phyloP scores from a whole-genome alignment of 1,140 invertebrate genomes.

The Protaetia brevitarsis region DNA sequence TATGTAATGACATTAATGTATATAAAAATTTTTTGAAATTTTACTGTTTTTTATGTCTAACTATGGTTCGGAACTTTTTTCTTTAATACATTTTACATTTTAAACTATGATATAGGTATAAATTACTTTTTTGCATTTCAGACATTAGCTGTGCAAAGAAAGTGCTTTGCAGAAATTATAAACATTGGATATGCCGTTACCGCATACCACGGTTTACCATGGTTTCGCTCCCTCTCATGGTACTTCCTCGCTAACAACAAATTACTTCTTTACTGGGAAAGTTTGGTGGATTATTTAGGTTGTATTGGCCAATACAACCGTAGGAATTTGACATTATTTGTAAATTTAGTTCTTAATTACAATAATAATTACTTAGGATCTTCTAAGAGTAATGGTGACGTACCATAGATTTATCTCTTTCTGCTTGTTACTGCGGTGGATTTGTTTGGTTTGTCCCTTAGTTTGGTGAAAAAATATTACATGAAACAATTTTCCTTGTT shows the following conservation, averaged over 20 bases:
- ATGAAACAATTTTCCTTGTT: constrained; percentile 94
- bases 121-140: constrained; percentile 51
- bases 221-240: constrained; percentile 99
- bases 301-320: constrained; percentile 86
- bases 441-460: constrained; percentile 95
- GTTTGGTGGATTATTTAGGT: constrained; percentile 96
- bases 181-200: constrained; percentile 99
- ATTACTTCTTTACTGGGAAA: constrained; percentile 99
- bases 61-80: too few species aligned
- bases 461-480: constrained; percentile 88
- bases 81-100: too few species aligned
- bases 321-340: constrained; percentile 53
- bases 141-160: constrained; percentile 96
- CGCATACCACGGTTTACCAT: constrained; percentile 94
- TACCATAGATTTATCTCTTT: constrained; percentile 99
- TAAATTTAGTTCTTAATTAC: background rate
- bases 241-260: constrained; percentile 98
- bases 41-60: too few species aligned
- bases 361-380: constrained; percentile 71
- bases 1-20: too few species aligned
- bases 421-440: constrained; percentile 90
- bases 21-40: too few species aligned
- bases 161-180: constrained; percentile 99
- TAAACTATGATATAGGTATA: background rate
- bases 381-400: constrained; percentile 85